Base-by-base conservation (phyloP, 2,888 invertebrate species). In the Drosophila meridionalis region DNA sequence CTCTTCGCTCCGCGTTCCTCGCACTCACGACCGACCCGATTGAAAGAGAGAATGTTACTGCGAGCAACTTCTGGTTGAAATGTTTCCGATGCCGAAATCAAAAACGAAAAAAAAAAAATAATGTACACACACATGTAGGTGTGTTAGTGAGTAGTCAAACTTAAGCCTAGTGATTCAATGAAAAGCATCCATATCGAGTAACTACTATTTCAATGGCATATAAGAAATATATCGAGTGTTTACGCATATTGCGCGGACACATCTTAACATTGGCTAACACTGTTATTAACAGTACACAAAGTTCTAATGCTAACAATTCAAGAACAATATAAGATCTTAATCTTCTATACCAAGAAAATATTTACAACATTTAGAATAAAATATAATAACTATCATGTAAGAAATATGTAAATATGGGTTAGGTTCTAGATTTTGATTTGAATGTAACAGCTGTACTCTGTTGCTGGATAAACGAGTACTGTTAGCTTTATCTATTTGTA, bases 1-100 rank as follows among this genome's bases (percentile, higher is more conserved):
- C 79, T 71, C 71, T 72, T 74, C 57, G 40, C 61, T 53, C 47
- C 59, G 34, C 36, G 26, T 8, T 59, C 34, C 34, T 52, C 66
- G 48, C 36, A 42, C 14, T 61, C 45, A 30, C 72, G 30, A 65
- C 72, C 72, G 62, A 67, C 79, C 59, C 76, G 79, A 53, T 68
- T 75, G 78, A 65, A 78, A 65, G 72, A 72, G 72, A 65, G 76
- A 78, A 78, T 64, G 50, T 68, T 68, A 78, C 78, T 78, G 75
- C 57, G 64, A 55, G 61, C 55, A 36, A 47, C 50, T 67, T 78
- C 61, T 64, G 55, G 53, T 52, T 53, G 36, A 64, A 78, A 57
- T 70, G 76, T 61, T 61, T 58, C 56, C 11, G 47, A 69, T 32
- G 74, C 70, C 69, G 58, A 75, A 75, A 58, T 45, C 55, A 55